A percentile compares a stretch with the other conserved stretches of the same genome.
These are phyloP conservation scores for Leucopsar rothschildi DNA, from an alignment of 2,113 vertebrate genomes.

Conservation along the genomic window DNA sequence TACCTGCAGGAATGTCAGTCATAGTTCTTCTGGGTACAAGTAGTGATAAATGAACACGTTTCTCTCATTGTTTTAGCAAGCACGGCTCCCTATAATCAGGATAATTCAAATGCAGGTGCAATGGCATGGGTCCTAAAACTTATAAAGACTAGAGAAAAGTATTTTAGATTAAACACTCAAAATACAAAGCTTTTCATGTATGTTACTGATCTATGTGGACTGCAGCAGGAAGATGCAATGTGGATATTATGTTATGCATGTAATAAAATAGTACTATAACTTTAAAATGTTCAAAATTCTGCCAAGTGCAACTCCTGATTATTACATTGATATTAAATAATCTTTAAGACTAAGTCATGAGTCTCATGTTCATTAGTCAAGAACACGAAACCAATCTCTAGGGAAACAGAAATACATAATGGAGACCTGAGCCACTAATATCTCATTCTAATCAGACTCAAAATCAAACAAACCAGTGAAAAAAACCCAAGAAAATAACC, in stretches of 20 bases:
- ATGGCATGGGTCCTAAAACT: background rate
- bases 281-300: background rate
- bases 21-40: background rate
- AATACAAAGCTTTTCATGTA: background rate
- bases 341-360: background rate
- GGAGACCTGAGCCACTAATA: background rate
- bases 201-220: background rate
- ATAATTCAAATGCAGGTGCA: slow-evolving; percentile 12
- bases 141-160: background rate
- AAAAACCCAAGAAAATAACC: background rate
- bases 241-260: background rate
- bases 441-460: background rate
- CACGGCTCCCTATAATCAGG: slow-evolving; percentile 1
- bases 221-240: background rate
- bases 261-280: background rate
- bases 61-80: slow-evolving; percentile 10
- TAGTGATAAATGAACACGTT: background rate
- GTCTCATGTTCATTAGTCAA: background rate
- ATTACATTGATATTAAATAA: background rate
- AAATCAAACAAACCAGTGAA: background rate
- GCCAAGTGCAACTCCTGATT: background rate
- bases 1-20: background rate
- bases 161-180: background rate
- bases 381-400: background rate
- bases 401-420: background rate